Evolutionary conservation across 2,888 invertebrate species (phyloP).

Genomic region (Sphaeridia pumilis): DNA sequence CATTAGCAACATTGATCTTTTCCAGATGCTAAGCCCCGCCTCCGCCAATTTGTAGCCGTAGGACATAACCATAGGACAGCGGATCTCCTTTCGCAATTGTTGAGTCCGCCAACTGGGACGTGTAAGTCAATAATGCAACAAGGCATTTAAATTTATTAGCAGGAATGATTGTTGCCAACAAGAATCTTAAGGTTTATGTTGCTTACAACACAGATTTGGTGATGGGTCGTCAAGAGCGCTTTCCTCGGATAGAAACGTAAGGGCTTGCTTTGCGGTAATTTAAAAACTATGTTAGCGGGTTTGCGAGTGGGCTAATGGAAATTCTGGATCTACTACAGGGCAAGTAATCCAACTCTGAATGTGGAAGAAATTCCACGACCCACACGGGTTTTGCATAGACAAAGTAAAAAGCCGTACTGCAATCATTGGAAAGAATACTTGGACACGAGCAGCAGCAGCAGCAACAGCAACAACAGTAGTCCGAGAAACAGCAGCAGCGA

Average conservation of each 20-base stretch:
- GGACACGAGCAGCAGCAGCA: neutral
- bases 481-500: neutral
- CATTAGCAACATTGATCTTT: too few relatives aligned
- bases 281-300: neutral
- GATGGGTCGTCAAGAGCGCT: constrained; percentile 8
- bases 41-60: too few relatives aligned
- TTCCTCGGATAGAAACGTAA: constrained; percentile 16
- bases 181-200: neutral
- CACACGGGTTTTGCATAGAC: neutral
- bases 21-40: too few relatives aligned
- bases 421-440: neutral
- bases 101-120: too few relatives aligned
- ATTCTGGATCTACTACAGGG: neutral
- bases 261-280: neutral
- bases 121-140: too few relatives aligned
- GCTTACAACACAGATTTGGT: constrained; percentile 6
- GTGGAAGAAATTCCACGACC: constrained; percentile 1
- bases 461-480: neutral
- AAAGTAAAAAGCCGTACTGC: neutral
- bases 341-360: constrained; percentile 10
- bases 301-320: neutral
- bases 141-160: too few relatives aligned
- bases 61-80: too few relatives aligned
- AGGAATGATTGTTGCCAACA: too few relatives aligned
- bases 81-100: too few relatives aligned